Evolutionary conservation across 2,888 invertebrate species (phyloP).

Genomic region (Lydus trimaculatus): DNA sequence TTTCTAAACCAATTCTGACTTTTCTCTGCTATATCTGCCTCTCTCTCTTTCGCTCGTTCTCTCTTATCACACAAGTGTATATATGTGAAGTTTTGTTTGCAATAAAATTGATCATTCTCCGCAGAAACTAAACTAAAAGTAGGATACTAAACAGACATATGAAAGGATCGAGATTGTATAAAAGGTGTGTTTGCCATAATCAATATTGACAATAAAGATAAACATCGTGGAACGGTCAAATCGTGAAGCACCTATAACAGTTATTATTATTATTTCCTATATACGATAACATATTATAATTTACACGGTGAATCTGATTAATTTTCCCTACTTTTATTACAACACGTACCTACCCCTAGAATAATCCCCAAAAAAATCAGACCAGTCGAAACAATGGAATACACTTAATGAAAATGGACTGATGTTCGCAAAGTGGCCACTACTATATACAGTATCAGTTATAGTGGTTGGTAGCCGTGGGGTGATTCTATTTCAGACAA

Average conservation of each 20-base stretch:
- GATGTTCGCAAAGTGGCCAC: neutral
- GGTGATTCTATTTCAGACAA: constrained; percentile 4
- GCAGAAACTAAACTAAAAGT: neutral
- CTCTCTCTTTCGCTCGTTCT: no score
- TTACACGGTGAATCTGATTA: neutral
- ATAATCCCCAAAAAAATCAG: neutral
- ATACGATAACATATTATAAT: neutral
- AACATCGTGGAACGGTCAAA: constrained; percentile 27
- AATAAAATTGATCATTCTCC: constrained; percentile 3
- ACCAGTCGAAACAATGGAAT: neutral
- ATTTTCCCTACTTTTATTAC: neutral
- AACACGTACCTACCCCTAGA: neutral
- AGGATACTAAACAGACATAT: neutral
- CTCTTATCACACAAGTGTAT: neutral
- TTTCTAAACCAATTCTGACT: neutral
- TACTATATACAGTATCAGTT: neutral
- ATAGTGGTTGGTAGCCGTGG: neutral
- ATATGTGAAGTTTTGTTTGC: constrained; percentile 1
- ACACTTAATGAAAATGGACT: constrained; percentile 3
- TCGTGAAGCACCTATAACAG: neutral
- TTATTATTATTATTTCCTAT: neutral
- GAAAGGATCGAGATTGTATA: constrained; percentile 15
- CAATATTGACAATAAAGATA: constrained; percentile 43
- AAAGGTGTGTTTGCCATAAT: constrained; percentile 35
- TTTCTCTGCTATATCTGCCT: neutral